Conservation (phyloP, 2,888 invertebrate genomes). For the Neuroscelio doddi region DNA sequence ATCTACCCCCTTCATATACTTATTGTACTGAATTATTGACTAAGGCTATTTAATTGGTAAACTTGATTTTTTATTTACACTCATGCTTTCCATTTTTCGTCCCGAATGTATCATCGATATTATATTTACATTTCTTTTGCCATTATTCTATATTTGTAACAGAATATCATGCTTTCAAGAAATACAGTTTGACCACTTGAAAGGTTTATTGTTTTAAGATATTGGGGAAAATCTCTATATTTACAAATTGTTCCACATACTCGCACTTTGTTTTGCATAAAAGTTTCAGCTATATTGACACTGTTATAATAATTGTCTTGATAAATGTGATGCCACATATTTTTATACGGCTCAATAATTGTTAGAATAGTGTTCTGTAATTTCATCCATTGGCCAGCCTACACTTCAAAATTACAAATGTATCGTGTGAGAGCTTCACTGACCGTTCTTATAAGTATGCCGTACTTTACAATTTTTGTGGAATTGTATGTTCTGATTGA, state of each 20-base stretch:
- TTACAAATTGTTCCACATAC: constrained; percentile 42
- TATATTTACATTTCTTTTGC: constrained; percentile 40
- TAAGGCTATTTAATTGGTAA: constrained; percentile 21
- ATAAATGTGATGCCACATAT: constrained; percentile 28
- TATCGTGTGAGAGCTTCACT: constrained; percentile 47
- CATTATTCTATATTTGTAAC: constrained; percentile 39
- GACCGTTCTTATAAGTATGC: constrained; percentile 45
- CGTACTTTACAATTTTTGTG: constrained; percentile 46
- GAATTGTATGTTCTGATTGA: constrained; percentile 47
- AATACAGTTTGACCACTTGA: constrained; percentile 37
- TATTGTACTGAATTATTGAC: constrained; percentile 25
- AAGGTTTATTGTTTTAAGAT: constrained; percentile 23
- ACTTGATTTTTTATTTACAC: constrained; percentile 16
- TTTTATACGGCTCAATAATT: constrained; percentile 22
- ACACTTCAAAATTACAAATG: constrained; percentile 8
- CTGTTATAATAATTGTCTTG: constrained; percentile 37
- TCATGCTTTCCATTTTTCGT: constrained; percentile 20
- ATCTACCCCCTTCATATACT: constrained; percentile 30
- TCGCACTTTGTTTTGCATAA: constrained; percentile 35
- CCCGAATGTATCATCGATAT: constrained; percentile 46
- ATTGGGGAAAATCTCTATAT: constrained; percentile 38
- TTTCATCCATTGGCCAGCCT: constrained; percentile 38
- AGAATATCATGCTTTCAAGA: constrained; percentile 32
- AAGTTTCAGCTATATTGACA: constrained; percentile 29
- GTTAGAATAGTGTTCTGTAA: constrained; percentile 32